Percentiles rank a stretch among this genome's conserved stretches.
phyloP scores from a whole-genome alignment of 1,140 invertebrate species.

The Polyergus mexicanus region DNA sequence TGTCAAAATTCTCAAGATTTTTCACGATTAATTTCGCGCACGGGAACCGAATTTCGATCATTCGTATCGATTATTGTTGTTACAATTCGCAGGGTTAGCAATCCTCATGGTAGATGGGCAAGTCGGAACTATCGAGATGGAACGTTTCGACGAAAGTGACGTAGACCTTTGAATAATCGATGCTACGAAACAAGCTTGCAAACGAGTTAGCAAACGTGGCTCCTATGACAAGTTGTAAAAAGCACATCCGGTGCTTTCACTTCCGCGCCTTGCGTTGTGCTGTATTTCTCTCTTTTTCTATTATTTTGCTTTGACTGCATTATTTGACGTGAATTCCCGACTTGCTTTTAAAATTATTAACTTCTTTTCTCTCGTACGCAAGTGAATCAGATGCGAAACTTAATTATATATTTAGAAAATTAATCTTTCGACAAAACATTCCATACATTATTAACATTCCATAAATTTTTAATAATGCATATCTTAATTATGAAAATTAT shows the following conservation, averaged over 20 bases:
- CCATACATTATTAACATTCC: no score
- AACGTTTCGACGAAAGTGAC: constrained; percentile 71
- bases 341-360: constrained; percentile 31
- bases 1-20: constrained; percentile 23
- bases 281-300: not conserved
- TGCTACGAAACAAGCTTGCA: constrained; percentile 62
- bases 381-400: not conserved
- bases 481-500: not conserved
- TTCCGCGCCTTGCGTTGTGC: not conserved
- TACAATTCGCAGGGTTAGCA: constrained; percentile 64
- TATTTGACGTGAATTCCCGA: constrained; percentile 10
- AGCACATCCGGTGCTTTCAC: not conserved
- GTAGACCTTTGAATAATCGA: constrained; percentile 71
- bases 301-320: not conserved
- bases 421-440: not conserved
- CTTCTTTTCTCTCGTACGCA: not conserved
- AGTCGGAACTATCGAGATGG: constrained; percentile 69
- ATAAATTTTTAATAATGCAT: no score
- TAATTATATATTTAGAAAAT: not conserved
- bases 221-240: constrained; percentile 59
- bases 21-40: constrained; percentile 44
- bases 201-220: constrained; percentile 21
- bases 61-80: constrained; percentile 60
- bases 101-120: constrained; percentile 66
- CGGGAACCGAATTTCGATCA: constrained; percentile 20